Base-by-base conservation (phyloP, 1,140 invertebrate genomes). In the Drosophila busckii region DNA sequence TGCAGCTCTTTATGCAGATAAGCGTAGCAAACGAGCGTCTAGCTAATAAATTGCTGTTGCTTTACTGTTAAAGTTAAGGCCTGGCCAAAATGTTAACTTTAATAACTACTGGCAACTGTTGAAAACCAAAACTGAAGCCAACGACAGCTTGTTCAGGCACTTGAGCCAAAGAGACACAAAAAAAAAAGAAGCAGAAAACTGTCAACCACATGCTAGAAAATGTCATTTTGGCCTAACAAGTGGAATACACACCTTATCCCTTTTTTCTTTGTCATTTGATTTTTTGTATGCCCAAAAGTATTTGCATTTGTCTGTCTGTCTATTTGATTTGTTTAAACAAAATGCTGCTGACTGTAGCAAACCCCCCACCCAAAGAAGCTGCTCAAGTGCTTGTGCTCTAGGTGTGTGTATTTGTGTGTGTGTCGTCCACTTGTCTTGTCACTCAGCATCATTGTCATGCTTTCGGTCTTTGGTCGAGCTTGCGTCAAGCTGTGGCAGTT, bases 361-460 rank as follows among this genome's bases (percentile, higher is more conserved):
- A n/a, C n/a, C n/a, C n/a, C n/a, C n/a, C n/a, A n/a, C n/a, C n/a
- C n/a, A n/a, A n/a, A n/a, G n/a, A n/a, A n/a, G n/a, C n/a, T n/a
- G n/a, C n/a, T n/a, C n/a, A n/a, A n/a, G n/a, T n/a, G n/a, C n/a
- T n/a, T n/a, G n/a, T n/a, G n/a, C 9, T 3, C 46, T 41, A 32
- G 35, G 32, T 62, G 41, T 44, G 19, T 49, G 12, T 29, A 12
- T 49, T 13, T 10, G 26, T 55, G 22, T 60, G 60, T 62, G 32
- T 58, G 70, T 76, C 75, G 75, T 69, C 75, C 75, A 82, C 75
- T 80, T 80, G 75, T 80, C 75, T 82, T 82, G 75, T 80, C 75
- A 82, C 52, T 82, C 75, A 55, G 50, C 63, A 61, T 80, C 73
- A 78, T 80, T 78, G 73, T 78, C 73, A 67, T 40, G 50, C 58